Evolutionary conservation across 1,140 invertebrate genomes (phyloP), one percentile per base, ranked within the genome.

Genomic region (Melitaea cinxia): DNA sequence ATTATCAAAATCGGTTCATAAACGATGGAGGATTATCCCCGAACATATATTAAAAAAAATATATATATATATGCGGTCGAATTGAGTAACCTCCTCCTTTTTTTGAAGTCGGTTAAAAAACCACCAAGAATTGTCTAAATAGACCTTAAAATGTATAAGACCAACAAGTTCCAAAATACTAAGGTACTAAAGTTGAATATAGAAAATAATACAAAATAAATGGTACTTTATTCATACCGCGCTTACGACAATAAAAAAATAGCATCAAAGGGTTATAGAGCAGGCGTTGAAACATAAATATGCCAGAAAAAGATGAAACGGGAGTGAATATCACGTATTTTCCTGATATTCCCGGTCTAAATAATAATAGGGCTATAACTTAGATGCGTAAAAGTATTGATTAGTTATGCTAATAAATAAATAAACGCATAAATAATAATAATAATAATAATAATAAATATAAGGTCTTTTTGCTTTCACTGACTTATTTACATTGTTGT

Each of bases 241-340:
- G 45, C 23, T 64, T 35, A 56, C 42, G 53, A 52, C 24, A 35
- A 55, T 45, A 65, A 58, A 49, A 55, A 24, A 65, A 65, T 65
- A 58, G 26, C 55, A 54, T 35, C 54, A 54, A 65, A 65, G 56
- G 59, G 56, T 65, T 65, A 65, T 65, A 65, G 63, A 59, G 63
- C 55, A 49, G 56, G 63, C 63, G 63, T 65, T 55, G 54, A 58
- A 65, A 56, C 55, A 65, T 65, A 65, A 65, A 65, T 59, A 59
- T 65, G 47, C 26, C 63, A 42, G 56, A 17, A 35, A 21, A 59
- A 65, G 56, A 65, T 59, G 42, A 61, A 61, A 53, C 33, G 35
- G 49, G 50, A 17, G 49, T 37, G 21, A 61, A 61, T 53, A 61
- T 39, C 21, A 24, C 57, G 45, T 50, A 50, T 50, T 50, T 57